A percentile compares a stretch with the other conserved stretches of the same genome.
Conservation (phyloP, 2,888 invertebrate species). For the Coenonympha arcania region DNA sequence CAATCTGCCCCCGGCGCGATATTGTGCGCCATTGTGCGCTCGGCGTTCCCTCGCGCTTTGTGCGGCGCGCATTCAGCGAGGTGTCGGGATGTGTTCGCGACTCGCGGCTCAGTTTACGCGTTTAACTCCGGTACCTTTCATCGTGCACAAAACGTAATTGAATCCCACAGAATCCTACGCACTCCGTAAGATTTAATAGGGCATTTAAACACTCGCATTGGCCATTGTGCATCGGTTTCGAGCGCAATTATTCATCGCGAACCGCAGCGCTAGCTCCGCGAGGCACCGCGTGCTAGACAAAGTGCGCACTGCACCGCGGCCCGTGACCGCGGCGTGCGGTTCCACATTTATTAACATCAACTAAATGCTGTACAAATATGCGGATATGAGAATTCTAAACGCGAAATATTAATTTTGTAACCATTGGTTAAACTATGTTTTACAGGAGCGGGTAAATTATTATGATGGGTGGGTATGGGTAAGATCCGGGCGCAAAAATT, state of each 20-base stretch:
- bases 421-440: conserved; percentile 3
- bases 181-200: conserved; percentile 73
- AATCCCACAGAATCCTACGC: conserved; percentile 74
- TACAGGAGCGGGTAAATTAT: background rate
- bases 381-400: conserved; percentile 31
- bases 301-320: conserved; percentile 47
- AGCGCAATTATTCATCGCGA: conserved; percentile 69
- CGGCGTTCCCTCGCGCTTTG: conserved; percentile 66
- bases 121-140: conserved; percentile 68
- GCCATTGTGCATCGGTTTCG: conserved; percentile 70
- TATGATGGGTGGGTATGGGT: too few species aligned
- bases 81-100: conserved; percentile 71
- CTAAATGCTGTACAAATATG: conserved; percentile 31
- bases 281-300: conserved; percentile 54
- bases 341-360: conserved; percentile 41
- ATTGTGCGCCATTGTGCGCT: conserved; percentile 50
- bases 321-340: conserved; percentile 47
- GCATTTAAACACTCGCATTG: conserved; percentile 74
- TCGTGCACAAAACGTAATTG: conserved; percentile 73
- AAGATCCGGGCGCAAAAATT: too few species aligned
- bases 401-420: conserved; percentile 18
- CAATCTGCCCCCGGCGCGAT: conserved; percentile 67
- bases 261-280: conserved; percentile 62
- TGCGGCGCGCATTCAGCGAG: conserved; percentile 72
- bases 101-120: conserved; percentile 68